A percentile compares a stretch with the other conserved stretches of the same genome.
These are phyloP conservation scores for Manis pentadactyla DNA, from an alignment of 2,797 vertebrate species.

Conservation along the genomic window DNA sequence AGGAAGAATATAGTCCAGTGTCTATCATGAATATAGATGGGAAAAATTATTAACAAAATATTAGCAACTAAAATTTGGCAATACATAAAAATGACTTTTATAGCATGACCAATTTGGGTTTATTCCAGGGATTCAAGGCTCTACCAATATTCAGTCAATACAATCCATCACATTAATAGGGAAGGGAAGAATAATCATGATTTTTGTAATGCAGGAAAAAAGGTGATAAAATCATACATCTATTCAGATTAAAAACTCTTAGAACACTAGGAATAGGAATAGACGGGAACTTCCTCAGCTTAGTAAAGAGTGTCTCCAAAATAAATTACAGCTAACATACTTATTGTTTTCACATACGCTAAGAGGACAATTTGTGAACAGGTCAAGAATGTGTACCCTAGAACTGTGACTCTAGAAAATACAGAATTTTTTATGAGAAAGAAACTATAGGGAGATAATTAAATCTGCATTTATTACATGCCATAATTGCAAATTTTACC, in stretches of 20 bases:
- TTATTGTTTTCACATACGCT: neutral
- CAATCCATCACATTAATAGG: neutral
- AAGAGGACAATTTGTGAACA: neutral
- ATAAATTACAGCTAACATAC: neutral
- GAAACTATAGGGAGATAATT: neutral
- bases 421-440: neutral
- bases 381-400: neutral
- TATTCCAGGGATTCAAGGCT: neutral
- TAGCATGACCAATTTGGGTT: neutral
- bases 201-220: neutral
- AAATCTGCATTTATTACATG: neutral
- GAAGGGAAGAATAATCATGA: slow-evolving; percentile 20
- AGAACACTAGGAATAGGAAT: neutral
- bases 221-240: neutral
- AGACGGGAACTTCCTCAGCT: neutral
- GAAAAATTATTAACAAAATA: neutral
- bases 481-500: neutral
- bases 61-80: slow-evolving; percentile 10
- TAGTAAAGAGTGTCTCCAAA: neutral
- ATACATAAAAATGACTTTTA: neutral
- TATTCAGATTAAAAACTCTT: neutral
- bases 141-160: neutral
- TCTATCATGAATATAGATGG: neutral
- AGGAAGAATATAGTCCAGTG: neutral
- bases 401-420: neutral